phyloP scores from a whole-genome alignment of 2,888 invertebrate species.

The Ophion obscuratus region DNA sequence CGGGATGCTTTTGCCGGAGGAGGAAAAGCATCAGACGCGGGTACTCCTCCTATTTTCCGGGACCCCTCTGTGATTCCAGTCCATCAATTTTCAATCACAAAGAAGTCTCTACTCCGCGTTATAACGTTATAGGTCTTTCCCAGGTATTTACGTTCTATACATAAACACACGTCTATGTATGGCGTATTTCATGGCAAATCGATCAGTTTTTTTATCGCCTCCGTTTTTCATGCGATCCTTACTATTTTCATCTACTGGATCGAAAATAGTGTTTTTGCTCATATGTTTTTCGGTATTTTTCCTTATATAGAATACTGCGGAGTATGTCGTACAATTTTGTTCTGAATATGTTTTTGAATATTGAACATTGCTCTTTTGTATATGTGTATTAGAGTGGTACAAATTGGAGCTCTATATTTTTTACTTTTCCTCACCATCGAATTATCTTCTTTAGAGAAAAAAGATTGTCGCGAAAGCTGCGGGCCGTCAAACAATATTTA shows the following conservation, averaged over 20 bases:
- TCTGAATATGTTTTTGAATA: no score
- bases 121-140: constrained; percentile 70
- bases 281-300: no score
- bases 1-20: constrained; percentile 41
- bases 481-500: no score
- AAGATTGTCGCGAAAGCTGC: no score
- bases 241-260: background rate
- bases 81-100: constrained; percentile 83
- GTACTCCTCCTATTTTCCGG: constrained; percentile 37
- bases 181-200: constrained; percentile 13
- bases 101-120: constrained; percentile 73
- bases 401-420: no score
- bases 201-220: constrained; percentile 1
- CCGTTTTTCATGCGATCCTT: background rate
- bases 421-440: no score
- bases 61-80: constrained; percentile 79
- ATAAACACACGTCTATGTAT: constrained; percentile 15
- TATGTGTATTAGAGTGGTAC: no score
- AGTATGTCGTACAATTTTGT: no score
- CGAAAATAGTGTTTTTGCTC: background rate
- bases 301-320: no score
- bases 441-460: no score
- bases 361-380: no score
- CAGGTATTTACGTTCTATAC: constrained; percentile 56
- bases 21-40: constrained; percentile 68